A percentile compares a stretch with the other conserved stretches of the same genome.
These are phyloP conservation scores for Rhamphomyia laevipes DNA, from an alignment of 2,888 invertebrate genomes.

Conservation along the genomic window DNA sequence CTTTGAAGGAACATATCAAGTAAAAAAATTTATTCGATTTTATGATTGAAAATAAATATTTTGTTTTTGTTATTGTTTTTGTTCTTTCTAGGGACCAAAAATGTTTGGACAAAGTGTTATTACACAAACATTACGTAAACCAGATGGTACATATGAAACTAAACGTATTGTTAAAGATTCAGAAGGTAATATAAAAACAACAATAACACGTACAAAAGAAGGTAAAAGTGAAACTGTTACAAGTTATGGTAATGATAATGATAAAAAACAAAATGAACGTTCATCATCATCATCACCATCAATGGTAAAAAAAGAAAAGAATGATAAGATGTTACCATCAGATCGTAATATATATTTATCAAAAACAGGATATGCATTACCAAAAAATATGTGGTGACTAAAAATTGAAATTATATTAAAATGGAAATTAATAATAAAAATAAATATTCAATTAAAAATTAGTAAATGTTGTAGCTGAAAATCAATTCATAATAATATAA, in stretches of 20 bases:
- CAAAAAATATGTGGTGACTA: conserved; percentile 39
- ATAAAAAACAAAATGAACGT: not conserved
- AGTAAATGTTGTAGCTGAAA: conserved; percentile 1
- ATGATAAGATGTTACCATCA: conserved; percentile 14
- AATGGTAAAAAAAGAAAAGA: conserved; percentile 2
- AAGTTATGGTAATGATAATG: conserved; percentile 19
- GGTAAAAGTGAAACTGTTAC: conserved; percentile 33
- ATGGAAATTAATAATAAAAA: not conserved
- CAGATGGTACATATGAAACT: conserved; percentile 48
- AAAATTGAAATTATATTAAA: conserved; percentile 22
- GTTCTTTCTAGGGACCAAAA: conserved; percentile 25
- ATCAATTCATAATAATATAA: not conserved
- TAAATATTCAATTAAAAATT: not conserved
- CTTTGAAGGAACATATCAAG: conserved; percentile 34
- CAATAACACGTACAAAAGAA: conserved; percentile 37
- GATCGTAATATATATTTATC: conserved; percentile 34
- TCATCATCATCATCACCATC: conserved; percentile 3
- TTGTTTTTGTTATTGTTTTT: not conserved
- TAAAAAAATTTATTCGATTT: conserved; percentile 10
- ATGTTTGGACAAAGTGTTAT: conserved; percentile 43
- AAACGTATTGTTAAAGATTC: conserved; percentile 43
- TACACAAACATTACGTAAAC: conserved; percentile 41
- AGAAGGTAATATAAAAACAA: conserved; percentile 47
- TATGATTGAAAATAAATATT: not conserved
- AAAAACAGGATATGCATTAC: conserved; percentile 38